phyloP scores from a whole-genome alignment of 2,113 vertebrate species.

The Lucifuga dentata region DNA sequence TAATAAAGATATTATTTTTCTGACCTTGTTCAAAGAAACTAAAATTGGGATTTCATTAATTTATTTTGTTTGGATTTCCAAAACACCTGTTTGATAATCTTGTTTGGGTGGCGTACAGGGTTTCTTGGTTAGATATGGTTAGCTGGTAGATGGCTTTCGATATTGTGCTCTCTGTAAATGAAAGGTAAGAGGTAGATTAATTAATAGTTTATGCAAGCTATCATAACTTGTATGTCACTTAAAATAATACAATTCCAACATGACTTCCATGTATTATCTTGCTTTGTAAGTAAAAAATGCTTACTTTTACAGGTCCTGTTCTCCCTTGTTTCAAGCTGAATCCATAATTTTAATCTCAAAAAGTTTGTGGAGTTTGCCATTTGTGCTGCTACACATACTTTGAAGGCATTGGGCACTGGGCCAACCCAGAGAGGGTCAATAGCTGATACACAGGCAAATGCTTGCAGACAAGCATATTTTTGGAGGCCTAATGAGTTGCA shows the following conservation, averaged over 20 bases:
- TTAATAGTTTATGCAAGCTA: neutral
- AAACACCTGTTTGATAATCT: conserved; percentile 27
- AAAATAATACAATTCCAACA: neutral
- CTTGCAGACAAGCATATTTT: conserved; percentile 88
- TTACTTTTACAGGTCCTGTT: conserved; percentile 10
- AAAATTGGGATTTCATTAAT: conserved; percentile 15
- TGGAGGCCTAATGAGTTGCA: conserved; percentile 90
- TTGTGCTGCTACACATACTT: conserved; percentile 88
- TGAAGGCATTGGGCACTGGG: conserved; percentile 86
- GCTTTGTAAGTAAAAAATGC: conserved; percentile 2
- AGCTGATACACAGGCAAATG: conserved; percentile 88
- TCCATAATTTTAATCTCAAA: conserved; percentile 89
- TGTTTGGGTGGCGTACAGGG: neutral
- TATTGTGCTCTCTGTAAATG: conserved; percentile 4
- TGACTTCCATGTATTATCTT: neutral
- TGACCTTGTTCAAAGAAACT: conserved; percentile 18
- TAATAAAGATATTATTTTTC: conserved; percentile 14
- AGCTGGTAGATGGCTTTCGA: too few species aligned
- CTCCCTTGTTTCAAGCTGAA: conserved; percentile 64
- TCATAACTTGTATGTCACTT: conserved; percentile 4
- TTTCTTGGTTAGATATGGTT: neutral
- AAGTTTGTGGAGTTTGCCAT: conserved; percentile 86
- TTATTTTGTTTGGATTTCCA: too few species aligned
- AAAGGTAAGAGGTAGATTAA: neutral
- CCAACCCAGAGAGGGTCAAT: conserved; percentile 84